Percentiles rank a stretch among this genome's conserved stretches.
phyloP scores from a whole-genome alignment of 35 echinoderm and acorn worm species.

The Lytechinus pictus region DNA sequence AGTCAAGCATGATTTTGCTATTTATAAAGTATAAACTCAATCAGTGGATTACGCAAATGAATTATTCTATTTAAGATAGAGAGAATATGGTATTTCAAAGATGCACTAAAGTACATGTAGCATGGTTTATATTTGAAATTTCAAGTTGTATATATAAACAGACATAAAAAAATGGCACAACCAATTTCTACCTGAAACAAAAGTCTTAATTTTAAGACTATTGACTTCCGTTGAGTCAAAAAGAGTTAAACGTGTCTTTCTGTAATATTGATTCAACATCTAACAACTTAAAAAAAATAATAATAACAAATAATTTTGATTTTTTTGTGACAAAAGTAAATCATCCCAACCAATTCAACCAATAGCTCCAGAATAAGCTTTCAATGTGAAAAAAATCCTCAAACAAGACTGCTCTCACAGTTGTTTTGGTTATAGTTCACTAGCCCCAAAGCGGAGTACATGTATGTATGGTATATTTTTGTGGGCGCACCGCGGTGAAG shows the following conservation, averaged over 20 bases:
- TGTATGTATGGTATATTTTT: background rate
- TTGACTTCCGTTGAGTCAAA: background rate
- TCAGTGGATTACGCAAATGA: background rate
- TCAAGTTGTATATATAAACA: too few relatives aligned
- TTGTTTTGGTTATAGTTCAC: background rate
- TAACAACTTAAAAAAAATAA: background rate
- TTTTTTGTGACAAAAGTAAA: background rate
- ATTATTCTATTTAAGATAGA: too few relatives aligned
- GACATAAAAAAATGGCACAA: background rate
- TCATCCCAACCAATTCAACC: background rate
- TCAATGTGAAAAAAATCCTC: background rate
- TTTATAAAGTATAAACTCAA: too few relatives aligned
- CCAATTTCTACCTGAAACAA: background rate
- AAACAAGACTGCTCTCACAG: background rate
- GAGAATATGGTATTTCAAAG: too few relatives aligned
- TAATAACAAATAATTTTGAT: background rate
- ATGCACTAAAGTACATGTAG: too few relatives aligned
- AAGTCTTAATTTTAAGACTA: background rate
- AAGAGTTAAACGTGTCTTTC: background rate
- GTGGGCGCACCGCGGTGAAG: background rate
- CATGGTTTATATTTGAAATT: too few relatives aligned
- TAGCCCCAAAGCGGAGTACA: background rate
- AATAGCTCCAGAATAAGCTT: background rate
- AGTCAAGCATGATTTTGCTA: background rate
- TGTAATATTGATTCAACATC: background rate